Evolutionary conservation across 2,797 vertebrate genomes (phyloP), one percentile per base, ranked within the genome.

Genomic region (Falco rusticolus): DNA sequence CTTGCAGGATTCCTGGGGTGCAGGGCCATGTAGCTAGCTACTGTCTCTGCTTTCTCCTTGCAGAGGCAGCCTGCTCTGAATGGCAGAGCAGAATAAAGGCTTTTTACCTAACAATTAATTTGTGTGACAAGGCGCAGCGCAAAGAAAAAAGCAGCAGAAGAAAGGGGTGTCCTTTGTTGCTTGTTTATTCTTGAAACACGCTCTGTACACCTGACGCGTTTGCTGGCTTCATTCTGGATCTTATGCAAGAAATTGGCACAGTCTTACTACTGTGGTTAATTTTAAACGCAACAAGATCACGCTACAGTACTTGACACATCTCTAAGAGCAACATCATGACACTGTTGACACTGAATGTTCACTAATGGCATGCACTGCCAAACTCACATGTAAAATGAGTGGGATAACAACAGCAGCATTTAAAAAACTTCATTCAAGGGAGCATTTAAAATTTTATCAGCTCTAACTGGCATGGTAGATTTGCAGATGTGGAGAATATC

Each of bases 381-480:
- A 95, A 94, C 72, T 22, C 69, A 54, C 4, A 57, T 89, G 93
- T 95, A 90, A 93, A 96, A 97, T 21, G 79, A 91, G 84, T 17
- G 76, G 91, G 92, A 89, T 70, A 91, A 93, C 84, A 93, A 81
- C 93, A 81, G 82, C 83, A 94, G 93, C 75, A 39, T 84, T 95
- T 83, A 89, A 94, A 90, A 96, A 92, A 74, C 87, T 85, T 94
- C 95, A 84, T 97, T 95, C 95, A 84, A 85, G 79, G 84, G 84
- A 96, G 76, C 89, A 54, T 96, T 97, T 95, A 96, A 97, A 95
- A 92, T 97, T 95, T 96, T 60, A 97, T 97, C 96, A 96, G 84
- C 82, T 31, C 82, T 96, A 81, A 79, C 90, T 72, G 90, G 90
- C 88, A 34, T 41, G 66, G 70, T n/a, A 37, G 69, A 88, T 84